A percentile compares a stretch with the other conserved stretches of the same genome.
Conservation (phyloP, 2,797 vertebrate genomes). For the Pangasius sanitwongsei region DNA sequence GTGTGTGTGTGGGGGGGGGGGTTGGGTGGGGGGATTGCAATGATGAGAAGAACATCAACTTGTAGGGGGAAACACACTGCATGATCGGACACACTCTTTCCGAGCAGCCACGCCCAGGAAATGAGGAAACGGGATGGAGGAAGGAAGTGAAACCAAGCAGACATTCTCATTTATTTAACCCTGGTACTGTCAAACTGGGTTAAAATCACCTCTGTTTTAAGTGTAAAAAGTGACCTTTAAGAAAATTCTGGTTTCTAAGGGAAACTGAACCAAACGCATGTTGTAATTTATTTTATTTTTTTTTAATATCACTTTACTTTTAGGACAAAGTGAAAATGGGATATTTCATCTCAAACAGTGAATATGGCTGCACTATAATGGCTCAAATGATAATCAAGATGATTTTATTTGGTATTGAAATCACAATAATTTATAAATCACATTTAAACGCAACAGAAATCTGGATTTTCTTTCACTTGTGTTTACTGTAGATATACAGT, state of each 20-base stretch:
- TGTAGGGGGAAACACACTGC: not conserved
- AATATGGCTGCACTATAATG: not conserved
- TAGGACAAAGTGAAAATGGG: not conserved
- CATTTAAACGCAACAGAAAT: not conserved
- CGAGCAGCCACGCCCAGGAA: constrained; percentile 66
- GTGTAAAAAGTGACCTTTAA: not conserved
- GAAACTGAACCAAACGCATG: not conserved
- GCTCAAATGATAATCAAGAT: not conserved
- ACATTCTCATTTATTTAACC: not conserved
- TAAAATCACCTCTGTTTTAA: not conserved
- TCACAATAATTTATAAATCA: not conserved
- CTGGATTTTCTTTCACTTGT: not conserved
- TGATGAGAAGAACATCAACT: not conserved
- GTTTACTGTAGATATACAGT: not conserved
- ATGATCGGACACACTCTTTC: constrained; percentile 27
- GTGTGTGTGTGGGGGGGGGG: not conserved
- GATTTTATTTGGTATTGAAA: not conserved
- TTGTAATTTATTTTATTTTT: not conserved
- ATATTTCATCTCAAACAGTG: not conserved
- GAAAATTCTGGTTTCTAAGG: not conserved
- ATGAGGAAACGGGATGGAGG: constrained; percentile 78
- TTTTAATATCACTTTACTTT: not conserved
- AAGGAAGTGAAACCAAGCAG: constrained; percentile 79
- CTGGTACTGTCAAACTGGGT: not conserved
- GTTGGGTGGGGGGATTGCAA: not conserved